Base-by-base conservation (phyloP, 2,797 vertebrate genomes). In the Coreius guichenoti region DNA sequence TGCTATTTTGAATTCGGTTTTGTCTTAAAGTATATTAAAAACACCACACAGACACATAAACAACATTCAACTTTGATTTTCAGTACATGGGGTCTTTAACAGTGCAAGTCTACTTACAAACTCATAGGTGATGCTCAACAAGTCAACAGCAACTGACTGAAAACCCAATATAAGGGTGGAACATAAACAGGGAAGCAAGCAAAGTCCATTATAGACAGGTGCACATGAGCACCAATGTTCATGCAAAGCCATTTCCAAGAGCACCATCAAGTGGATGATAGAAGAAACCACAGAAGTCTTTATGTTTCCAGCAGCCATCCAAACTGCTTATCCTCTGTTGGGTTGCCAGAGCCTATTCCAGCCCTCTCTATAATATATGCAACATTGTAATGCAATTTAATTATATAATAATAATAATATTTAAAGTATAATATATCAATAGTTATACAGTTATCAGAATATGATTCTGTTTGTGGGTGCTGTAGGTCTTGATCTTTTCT, bases 201-300 rank as follows among this genome's bases (percentile, higher is more conserved):
- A 7, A 72, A 70, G 68, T 70, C 21, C 36, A 70, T 14, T n/a
- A 12, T 23, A 70, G 69, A 56, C 29, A 56, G 49, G 12, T 47
- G n/a, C n/a, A 45, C 43, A 16, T 43, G 56, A 45, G 39, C 5
- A 1, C 1, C 17, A 47, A 13, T 45, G 17, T 72, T 36, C 13
- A 36, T 9, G 31, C 17, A 31, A 7, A 56, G 68, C 7, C 21
- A 7, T 73, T 47, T 49, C 12, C 14, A 79, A 72, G 36, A 26
- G 13, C 51, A 33, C 75, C 83, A 79, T n/a, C 83, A 72, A 36
- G 67, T 61, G 83, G 65, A 61, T 45, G 5, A 26, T 23, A 26
- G 14, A 39, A 79, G 36, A 8, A 72, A 69, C 4, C 63, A 84
- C 75, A 45, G 5, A 56, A 23, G 19, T 49, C 69, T 31, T 26